A percentile compares a stretch with the other conserved stretches of the same genome.
These are phyloP conservation scores for Nymphalis polychloros DNA, from an alignment of 2,888 invertebrate genomes.

Conservation along the genomic window DNA sequence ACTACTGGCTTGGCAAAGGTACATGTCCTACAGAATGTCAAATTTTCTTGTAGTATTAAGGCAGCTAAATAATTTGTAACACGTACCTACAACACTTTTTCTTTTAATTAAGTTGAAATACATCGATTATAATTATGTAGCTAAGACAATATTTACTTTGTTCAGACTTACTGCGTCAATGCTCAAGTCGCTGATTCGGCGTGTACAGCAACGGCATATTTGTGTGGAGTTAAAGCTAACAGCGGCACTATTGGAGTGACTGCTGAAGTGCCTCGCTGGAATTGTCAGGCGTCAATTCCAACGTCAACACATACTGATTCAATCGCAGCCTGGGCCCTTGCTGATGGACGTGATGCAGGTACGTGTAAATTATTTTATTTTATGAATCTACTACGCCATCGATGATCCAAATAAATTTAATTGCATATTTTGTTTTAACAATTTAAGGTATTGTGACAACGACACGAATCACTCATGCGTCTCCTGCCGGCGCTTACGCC, in stretches of 20 bases:
- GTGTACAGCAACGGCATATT: slow-evolving; percentile 85
- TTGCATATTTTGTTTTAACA: not conserved
- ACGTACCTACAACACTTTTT: no score
- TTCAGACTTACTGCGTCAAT: slow-evolving; percentile 82
- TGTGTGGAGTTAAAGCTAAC: slow-evolving; percentile 85
- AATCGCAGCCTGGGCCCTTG: slow-evolving; percentile 85
- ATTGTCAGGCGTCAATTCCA: slow-evolving; percentile 81
- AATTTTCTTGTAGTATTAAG: no score
- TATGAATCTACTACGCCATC: not conserved
- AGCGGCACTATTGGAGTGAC: slow-evolving; percentile 85
- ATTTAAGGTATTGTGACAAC: slow-evolving; percentile 86
- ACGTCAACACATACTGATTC: slow-evolving; percentile 82
- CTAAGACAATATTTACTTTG: not conserved
- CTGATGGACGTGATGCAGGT: slow-evolving; percentile 66
- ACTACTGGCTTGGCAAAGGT: slow-evolving; percentile 85
- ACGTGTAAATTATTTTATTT: not conserved
- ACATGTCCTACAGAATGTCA: not conserved
- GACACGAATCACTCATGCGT: slow-evolving; percentile 89
- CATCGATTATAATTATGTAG: no score
- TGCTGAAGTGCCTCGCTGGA: slow-evolving; percentile 79
- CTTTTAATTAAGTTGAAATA: no score
- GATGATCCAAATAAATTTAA: no score
- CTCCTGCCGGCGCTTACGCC: slow-evolving; percentile 86
- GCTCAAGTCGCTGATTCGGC: slow-evolving; percentile 87
- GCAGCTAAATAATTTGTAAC: no score